A percentile compares a stretch with the other conserved stretches of the same genome.
phyloP scores from a whole-genome alignment of 2,113 vertebrate species.

The Tupaia chinensis region DNA sequence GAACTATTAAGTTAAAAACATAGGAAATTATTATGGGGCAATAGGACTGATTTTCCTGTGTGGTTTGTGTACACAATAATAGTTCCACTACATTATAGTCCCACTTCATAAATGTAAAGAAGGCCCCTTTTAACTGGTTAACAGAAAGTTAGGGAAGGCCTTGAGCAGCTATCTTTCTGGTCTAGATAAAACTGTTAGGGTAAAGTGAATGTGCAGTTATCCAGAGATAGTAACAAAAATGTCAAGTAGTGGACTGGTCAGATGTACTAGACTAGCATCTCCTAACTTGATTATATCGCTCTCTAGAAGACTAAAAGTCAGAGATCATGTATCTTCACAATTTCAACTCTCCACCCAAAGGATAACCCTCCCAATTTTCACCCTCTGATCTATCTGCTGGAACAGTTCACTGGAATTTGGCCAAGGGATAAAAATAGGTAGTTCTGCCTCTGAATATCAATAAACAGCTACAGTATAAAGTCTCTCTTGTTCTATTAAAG shows the following conservation, averaged over 20 bases:
- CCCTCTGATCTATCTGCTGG: conserved; percentile 62
- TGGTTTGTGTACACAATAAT: conserved; percentile 35
- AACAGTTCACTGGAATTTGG: conserved; percentile 66
- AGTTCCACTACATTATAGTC: neutral
- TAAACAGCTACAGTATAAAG: conserved; percentile 75
- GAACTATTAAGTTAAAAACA: conserved; percentile 52
- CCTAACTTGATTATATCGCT: conserved; percentile 3
- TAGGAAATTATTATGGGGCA: conserved; percentile 51
- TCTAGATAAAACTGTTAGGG: conserved; percentile 34
- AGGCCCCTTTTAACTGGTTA: neutral
- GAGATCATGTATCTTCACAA: conserved; percentile 59
- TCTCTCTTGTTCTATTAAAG: conserved; percentile 71
- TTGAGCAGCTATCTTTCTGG: conserved; percentile 4
- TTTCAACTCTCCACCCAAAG: conserved; percentile 60
- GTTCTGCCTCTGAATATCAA: conserved; percentile 65
- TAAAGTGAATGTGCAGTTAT: neutral
- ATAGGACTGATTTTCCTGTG: conserved; percentile 20
- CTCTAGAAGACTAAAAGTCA: conserved; percentile 61
- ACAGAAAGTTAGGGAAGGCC: neutral
- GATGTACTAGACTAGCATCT: neutral
- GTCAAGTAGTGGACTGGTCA: neutral
- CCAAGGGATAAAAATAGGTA: conserved; percentile 82
- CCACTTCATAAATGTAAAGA: conserved; percentile 35
- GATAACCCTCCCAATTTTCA: conserved; percentile 71
- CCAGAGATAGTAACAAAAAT: conserved; percentile 10